These are phyloP conservation scores for Cichladusa arquata DNA, from an alignment of 2,113 vertebrate genomes.

Conservation along the genomic window DNA sequence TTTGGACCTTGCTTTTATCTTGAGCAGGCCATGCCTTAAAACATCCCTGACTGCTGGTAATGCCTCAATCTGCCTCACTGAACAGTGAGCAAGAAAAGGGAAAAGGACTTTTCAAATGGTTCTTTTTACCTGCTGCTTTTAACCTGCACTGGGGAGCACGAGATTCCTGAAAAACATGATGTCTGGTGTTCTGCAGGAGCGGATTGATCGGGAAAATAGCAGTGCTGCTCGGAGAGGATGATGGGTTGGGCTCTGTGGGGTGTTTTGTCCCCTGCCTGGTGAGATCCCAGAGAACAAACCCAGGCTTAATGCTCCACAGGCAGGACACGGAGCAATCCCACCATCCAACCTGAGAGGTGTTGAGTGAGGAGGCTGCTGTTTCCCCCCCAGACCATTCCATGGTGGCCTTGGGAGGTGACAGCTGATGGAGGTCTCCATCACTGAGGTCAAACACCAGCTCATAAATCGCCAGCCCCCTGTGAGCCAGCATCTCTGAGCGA, in stretches of 20 bases:
- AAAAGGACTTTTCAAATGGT: not conserved
- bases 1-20: slow-evolving; percentile 7
- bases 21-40: not conserved
- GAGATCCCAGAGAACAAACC: accelerated
- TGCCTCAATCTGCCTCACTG: not conserved
- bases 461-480: not conserved
- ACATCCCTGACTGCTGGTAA: not conserved
- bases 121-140: slow-evolving; percentile 17
- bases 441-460: not conserved
- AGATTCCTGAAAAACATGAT: not conserved
- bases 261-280: accelerated
- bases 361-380: not conserved
- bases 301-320: accelerated
- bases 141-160: not conserved
- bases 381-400: not conserved
- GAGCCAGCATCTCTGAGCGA: not conserved
- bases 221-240: not conserved
- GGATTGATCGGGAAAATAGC: not conserved
- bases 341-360: no score
- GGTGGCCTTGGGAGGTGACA: not conserved
- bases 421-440: not conserved
- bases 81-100: not conserved
- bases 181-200: not conserved
- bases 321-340: not conserved
- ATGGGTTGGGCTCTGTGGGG: not conserved